phyloP scores from a whole-genome alignment of 2,797 vertebrate genomes.

The Alauda arvensis region DNA sequence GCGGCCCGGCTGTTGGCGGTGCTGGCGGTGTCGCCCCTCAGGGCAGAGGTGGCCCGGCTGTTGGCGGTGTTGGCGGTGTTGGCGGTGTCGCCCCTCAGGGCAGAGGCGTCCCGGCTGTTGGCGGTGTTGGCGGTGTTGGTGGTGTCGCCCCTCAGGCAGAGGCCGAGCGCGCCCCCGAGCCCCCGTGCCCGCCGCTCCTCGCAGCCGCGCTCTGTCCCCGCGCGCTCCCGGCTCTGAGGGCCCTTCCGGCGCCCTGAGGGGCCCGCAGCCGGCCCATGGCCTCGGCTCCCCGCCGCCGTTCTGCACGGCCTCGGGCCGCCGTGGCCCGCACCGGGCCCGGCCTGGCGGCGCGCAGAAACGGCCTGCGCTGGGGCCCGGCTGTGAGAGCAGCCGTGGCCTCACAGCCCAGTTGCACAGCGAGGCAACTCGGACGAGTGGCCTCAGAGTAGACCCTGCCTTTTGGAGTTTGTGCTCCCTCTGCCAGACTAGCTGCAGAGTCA shows the following conservation, averaged over 20 bases:
- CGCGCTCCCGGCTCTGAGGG: rapidly evolving
- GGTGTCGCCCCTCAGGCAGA: too few species aligned
- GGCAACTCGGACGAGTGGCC: rapidly evolving
- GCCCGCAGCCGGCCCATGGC: neutral
- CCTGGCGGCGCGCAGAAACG: too few species aligned
- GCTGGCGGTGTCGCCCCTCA: too few species aligned
- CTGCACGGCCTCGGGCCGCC: neutral
- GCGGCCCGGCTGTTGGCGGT: too few species aligned
- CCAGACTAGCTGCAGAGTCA: neutral
- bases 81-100: too few species aligned
- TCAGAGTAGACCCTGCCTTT: neutral
- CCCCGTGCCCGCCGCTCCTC: rapidly evolving
- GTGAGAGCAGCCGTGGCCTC: rapidly evolving
- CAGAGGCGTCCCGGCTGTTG: too few species aligned
- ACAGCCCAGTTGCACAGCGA: rapidly evolving
- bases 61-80: too few species aligned
- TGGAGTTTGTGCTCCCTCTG: neutral
- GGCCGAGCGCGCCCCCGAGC: neutral
- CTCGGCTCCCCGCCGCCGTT: too few species aligned
- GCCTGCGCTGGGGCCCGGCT: neutral
- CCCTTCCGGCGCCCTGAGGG: neutral
- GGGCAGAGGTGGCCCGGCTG: too few species aligned
- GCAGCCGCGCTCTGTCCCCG: rapidly evolving
- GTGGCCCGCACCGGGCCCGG: neutral
- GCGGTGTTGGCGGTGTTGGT: too few species aligned